Evolutionary conservation across 2,113 vertebrate genomes (phyloP), one percentile per base, ranked within the genome.

Genomic region (Callithrix jacchus): DNA sequence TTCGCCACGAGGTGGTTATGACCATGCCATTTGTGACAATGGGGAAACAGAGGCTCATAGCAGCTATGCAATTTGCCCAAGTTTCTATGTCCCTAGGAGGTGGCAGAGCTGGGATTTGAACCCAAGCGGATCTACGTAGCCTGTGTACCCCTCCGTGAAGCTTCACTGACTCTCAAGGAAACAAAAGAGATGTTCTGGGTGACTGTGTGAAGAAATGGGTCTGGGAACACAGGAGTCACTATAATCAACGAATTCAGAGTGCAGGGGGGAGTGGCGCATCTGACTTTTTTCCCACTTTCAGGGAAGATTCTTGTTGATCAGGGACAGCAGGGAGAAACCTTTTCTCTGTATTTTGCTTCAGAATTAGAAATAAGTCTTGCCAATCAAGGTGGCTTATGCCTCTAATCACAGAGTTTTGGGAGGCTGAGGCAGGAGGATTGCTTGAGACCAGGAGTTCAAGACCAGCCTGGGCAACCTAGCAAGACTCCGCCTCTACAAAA

Each of bases 341-440:
- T 73, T 84, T 56, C 37, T 70, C 73, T 89, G 58, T 20, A 11
- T 76, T 92, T 92, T 73, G 66, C 35, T 91, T 93, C 89, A 66
- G 25, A 76, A 17, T 83, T 54, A 92, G 79, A 91, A 74, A 66
- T 70, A 30, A 56, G 64, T 64, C 61, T 32, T 64, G 61, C 12
- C 61, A 30, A 14, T 64, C 61, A 64, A 64, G 5, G 61, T 64
- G 61, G 25, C 61, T 64, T 6, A 64, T 32, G 61, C 61, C 61
- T 64, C 27, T 64, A 64, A 32, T 30, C 61, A 64, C 61, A 64
- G 27, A 30, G 27, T 64, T 64, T 64, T 12, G 61, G 27, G 27
- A 64, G 27, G 12, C 61, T 64, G 61, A 64, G 61, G 61, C 27
- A 64, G 61, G 61, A 64, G 27, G 61, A 64, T 30, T 14, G 61